Evolutionary conservation across 2,113 vertebrate species (phyloP).

Genomic region (Hepsetus odoe): DNA sequence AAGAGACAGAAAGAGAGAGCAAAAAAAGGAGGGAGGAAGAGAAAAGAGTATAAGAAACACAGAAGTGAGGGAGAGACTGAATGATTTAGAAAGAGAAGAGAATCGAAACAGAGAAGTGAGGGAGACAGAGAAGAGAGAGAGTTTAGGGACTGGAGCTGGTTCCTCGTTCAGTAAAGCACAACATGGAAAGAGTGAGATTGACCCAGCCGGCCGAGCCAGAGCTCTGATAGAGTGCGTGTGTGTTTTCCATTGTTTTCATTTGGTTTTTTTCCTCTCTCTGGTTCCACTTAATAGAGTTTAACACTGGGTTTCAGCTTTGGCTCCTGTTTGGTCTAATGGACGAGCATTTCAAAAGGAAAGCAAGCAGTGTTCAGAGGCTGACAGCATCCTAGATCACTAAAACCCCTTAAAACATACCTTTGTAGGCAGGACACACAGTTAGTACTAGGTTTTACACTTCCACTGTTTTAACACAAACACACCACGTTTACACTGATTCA

Average conservation of each 20-base stretch:
- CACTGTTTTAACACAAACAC: not conserved
- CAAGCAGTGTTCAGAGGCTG: slow-evolving; percentile 42
- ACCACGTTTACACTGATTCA: too few relatives aligned
- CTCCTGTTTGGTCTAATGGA: slow-evolving; percentile 39
- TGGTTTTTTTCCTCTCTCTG: slow-evolving; percentile 44
- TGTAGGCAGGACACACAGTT: not conserved
- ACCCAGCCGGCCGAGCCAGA: slow-evolving; percentile 61
- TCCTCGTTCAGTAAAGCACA: slow-evolving; percentile 62
- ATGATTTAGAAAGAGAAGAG: not conserved
- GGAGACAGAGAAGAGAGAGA: slow-evolving; percentile 18
- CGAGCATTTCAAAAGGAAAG: slow-evolving; percentile 21
- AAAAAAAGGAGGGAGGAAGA: not conserved
- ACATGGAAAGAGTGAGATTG: slow-evolving; percentile 74
- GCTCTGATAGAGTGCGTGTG: slow-evolving; percentile 64
- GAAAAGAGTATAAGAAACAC: too few relatives aligned
- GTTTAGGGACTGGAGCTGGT: slow-evolving; percentile 55
- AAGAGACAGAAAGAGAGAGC: too few relatives aligned
- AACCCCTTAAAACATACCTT: not conserved
- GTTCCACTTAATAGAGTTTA: slow-evolving; percentile 53
- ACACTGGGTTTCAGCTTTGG: slow-evolving; percentile 30
- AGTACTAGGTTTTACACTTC: slow-evolving; percentile 28
- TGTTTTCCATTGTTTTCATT: slow-evolving; percentile 50
- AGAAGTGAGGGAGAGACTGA: not conserved
- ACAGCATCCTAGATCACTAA: slow-evolving; percentile 54
- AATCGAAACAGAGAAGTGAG: slow-evolving; percentile 14